Evolutionary conservation across 2,888 invertebrate genomes (phyloP).

Genomic region (Geotrupes spiniger): DNA sequence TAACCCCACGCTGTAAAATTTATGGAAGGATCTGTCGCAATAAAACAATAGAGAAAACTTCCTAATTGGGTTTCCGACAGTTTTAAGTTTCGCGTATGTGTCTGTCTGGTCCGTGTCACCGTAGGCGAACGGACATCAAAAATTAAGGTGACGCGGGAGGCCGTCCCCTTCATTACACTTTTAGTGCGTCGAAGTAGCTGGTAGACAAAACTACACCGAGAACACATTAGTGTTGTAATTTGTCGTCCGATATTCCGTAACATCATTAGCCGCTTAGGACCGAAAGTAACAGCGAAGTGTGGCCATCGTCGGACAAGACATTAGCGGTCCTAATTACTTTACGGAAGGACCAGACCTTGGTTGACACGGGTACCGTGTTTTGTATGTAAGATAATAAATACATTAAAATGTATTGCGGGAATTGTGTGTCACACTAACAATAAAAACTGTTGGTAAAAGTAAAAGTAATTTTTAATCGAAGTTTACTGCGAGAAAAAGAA

Average conservation of each 20-base stretch:
- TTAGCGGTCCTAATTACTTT: conserved; percentile 24
- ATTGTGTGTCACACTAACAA: no score
- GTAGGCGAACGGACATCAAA: conserved; percentile 15
- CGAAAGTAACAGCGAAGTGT: conserved; percentile 20
- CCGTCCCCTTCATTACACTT: conserved; percentile 18
- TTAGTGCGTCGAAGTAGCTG: conserved; percentile 8
- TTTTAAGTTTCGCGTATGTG: conserved; percentile 9
- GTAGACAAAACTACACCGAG: conserved; percentile 8
- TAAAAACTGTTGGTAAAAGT: no score
- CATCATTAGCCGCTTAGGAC: conserved; percentile 23
- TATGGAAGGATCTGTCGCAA: not conserved
- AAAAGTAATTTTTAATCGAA: no score
- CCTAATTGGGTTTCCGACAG: conserved; percentile 11
- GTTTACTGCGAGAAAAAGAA: no score
- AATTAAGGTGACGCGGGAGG: conserved; percentile 16
- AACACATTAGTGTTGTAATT: conserved; percentile 15
- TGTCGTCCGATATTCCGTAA: conserved; percentile 16
- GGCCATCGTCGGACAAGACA: conserved; percentile 23
- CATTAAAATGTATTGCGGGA: no score
- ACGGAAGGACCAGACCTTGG: conserved; percentile 16
- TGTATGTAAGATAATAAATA: no score
- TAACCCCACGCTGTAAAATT: no score
- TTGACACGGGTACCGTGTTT: conserved; percentile 10
- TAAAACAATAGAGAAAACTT: conserved; percentile 4
- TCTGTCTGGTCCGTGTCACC: conserved; percentile 8